A percentile compares a stretch with the other conserved stretches of the same genome.
These are phyloP conservation scores for Danaus chrysippus DNA, from an alignment of 2,888 invertebrate species.

Conservation along the genomic window DNA sequence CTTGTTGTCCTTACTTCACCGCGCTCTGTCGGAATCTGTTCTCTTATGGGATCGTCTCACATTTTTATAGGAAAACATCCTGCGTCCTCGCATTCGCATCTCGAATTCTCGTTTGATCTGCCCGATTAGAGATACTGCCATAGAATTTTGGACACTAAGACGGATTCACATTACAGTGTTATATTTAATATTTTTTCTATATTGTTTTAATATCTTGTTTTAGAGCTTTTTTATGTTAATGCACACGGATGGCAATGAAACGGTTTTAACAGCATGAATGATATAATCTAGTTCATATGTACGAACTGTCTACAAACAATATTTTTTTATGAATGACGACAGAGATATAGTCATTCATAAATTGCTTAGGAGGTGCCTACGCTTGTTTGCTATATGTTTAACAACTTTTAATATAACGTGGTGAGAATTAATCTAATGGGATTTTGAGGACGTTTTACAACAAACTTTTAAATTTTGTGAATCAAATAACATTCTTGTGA, in stretches of 20 bases:
- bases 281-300: neutral
- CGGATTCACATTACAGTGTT: too few species aligned
- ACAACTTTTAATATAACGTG: conserved; percentile 31
- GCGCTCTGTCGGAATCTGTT: conserved; percentile 64
- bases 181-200: too few species aligned
- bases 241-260: neutral
- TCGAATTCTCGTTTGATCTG: conserved; percentile 40
- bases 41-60: conserved; percentile 53
- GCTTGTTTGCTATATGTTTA: conserved; percentile 40
- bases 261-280: too few species aligned
- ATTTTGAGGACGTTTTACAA: conserved; percentile 39
- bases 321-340: conserved; percentile 25
- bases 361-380: conserved; percentile 41
- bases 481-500: conserved; percentile 24
- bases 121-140: conserved; percentile 34
- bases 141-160: conserved; percentile 25
- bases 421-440: conserved; percentile 45
- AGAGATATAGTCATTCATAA: conserved; percentile 29
- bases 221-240: conserved; percentile 1
- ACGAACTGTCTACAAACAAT: conserved; percentile 5
- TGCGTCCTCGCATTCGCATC: conserved; percentile 56
- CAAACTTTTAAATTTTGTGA: conserved; percentile 18
- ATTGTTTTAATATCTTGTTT: too few species aligned
- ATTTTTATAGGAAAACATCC: conserved; percentile 70
- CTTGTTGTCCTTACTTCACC: conserved; percentile 65